phyloP scores from a whole-genome alignment of 2,797 vertebrate genomes.

The Cheirogaleus major region DNA sequence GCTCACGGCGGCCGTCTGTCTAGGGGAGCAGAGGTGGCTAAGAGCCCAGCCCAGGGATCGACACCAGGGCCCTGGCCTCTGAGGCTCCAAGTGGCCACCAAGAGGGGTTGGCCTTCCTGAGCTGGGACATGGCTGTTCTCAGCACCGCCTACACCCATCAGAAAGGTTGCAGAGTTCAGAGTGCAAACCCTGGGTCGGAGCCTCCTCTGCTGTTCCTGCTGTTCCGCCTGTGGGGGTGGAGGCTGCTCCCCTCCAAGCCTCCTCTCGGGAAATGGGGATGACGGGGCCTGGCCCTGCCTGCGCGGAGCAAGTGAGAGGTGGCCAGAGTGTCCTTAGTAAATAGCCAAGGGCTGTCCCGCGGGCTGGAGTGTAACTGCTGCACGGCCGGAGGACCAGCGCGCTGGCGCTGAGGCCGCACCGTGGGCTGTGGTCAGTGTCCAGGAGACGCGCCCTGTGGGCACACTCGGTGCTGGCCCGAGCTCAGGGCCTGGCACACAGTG shows the following conservation, averaged over 20 bases:
- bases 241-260: not conserved
- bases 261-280: not conserved
- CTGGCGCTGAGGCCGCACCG: rapidly evolving
- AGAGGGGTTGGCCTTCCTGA: no score
- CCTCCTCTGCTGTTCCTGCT: not conserved
- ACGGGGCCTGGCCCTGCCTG: not conserved
- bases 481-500: no score
- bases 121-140: no score
- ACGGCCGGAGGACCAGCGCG: rapidly evolving
- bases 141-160: no score
- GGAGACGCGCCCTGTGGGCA: not conserved
- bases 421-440: not conserved
- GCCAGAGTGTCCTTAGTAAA: not conserved
- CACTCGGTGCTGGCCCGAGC: not conserved
- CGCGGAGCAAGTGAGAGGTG: no score
- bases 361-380: not conserved
- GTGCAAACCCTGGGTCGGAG: no score
- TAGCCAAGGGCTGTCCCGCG: rapidly evolving
- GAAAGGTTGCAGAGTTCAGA: no score
- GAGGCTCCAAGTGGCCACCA: no score
- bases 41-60: no score
- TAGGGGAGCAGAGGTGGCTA: no score
- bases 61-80: no score
- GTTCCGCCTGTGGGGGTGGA: not conserved
- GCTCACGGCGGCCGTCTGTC: rapidly evolving